These are phyloP conservation scores for Microctenopoma stevenorrisi DNA, from an alignment of 2,797 vertebrate genomes.

Conservation along the genomic window DNA sequence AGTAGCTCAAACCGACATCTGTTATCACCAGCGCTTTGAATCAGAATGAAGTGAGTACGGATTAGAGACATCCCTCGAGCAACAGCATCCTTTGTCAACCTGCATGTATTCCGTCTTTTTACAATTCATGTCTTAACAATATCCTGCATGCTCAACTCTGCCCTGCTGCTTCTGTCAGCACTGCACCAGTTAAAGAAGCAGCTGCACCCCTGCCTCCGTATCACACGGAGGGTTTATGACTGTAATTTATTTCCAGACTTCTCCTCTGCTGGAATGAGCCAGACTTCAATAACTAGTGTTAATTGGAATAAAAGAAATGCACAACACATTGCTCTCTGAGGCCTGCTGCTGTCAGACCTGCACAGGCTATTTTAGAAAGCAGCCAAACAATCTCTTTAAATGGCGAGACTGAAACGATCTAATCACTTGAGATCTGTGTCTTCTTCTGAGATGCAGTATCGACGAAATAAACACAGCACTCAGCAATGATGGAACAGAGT, in stretches of 20 bases:
- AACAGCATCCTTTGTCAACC: neutral
- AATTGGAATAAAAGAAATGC: neutral
- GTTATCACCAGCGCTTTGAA: neutral
- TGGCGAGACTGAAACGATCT: neutral
- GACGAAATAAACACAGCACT: too few relatives aligned
- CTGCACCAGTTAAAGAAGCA: neutral
- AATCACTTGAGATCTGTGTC: neutral
- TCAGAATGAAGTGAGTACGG: neutral
- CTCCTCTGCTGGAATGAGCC: neutral
- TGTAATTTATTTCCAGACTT: neutral
- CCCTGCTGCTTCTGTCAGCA: slow-evolving; percentile 5
- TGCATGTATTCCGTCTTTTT: neutral
- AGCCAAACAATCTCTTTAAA: slow-evolving; percentile 3
- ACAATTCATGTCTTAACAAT: slow-evolving; percentile 2
- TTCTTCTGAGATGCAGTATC: neutral
- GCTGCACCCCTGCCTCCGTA: neutral
- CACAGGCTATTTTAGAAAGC: neutral
- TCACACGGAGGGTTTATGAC: slow-evolving; percentile 10
- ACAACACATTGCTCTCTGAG: neutral
- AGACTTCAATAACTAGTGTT: neutral
- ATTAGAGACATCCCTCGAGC: slow-evolving; percentile 2
- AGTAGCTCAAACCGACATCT: neutral
- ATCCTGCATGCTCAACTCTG: neutral
- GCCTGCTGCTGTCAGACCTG: slow-evolving; percentile 3
- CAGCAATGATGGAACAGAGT: neutral